These are phyloP conservation scores for Pycnonotus jocosus DNA, from an alignment of 2,113 vertebrate genomes.

Conservation along the genomic window DNA sequence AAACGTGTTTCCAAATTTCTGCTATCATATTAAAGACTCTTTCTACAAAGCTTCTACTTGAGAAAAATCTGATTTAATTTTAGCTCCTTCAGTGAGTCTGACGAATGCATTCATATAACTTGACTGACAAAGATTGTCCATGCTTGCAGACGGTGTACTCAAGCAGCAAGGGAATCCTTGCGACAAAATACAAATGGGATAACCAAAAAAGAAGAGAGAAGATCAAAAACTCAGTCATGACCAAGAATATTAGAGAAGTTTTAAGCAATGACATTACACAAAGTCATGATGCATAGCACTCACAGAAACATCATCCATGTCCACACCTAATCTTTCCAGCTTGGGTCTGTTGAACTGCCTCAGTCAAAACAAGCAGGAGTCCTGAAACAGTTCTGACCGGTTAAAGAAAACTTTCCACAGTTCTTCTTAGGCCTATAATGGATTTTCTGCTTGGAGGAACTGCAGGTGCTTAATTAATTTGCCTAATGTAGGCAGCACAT, in stretches of 20 bases:
- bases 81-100: background rate
- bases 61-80: background rate
- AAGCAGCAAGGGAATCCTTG: background rate
- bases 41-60: background rate
- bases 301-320: background rate
- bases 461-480: background rate
- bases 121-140: background rate
- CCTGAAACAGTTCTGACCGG: background rate
- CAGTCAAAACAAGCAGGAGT: background rate
- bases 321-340: background rate
- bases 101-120: background rate
- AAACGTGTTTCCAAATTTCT: background rate
- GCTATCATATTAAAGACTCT: background rate
- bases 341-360: background rate
- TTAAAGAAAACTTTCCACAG: background rate
- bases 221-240: background rate
- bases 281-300: background rate
- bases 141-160: background rate
- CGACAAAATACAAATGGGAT: background rate
- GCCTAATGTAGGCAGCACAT: background rate
- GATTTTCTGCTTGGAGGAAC: background rate
- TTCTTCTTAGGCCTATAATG: background rate
- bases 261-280: background rate
- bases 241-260: background rate
- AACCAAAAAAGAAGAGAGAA: background rate